These are phyloP conservation scores for Catharus minimus DNA, from an alignment of 2,113 vertebrate species.

Conservation along the genomic window DNA sequence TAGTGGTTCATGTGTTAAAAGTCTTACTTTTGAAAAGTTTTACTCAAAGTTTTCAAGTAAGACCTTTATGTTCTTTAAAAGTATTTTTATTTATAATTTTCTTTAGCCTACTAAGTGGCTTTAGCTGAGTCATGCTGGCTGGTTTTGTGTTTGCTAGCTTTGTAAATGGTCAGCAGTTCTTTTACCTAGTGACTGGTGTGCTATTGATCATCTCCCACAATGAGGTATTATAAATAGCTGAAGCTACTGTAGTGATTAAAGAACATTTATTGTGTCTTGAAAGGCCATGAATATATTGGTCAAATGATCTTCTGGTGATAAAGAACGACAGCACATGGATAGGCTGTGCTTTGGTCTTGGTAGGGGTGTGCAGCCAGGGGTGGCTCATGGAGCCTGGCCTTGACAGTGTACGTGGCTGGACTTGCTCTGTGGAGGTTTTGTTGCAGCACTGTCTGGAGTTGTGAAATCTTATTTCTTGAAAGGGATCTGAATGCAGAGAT, in stretches of 20 bases:
- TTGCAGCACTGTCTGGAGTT: background rate
- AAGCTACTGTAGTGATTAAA: background rate
- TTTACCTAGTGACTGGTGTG: background rate
- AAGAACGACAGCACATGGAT: rapidly evolving
- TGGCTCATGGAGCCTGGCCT: rapidly evolving
- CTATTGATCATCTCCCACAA: background rate
- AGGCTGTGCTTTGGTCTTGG: background rate
- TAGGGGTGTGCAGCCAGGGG: rapidly evolving
- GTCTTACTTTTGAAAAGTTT: background rate
- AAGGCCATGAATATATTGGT: background rate
- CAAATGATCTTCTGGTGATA: background rate
- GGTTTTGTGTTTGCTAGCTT: background rate
- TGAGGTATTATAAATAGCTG: background rate
- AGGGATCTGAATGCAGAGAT: background rate
- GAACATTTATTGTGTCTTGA: background rate
- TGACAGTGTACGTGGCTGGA: rapidly evolving
- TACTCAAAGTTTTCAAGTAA: background rate
- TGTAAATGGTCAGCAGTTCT: background rate
- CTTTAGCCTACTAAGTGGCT: background rate
- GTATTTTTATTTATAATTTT: background rate
- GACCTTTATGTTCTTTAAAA: background rate
- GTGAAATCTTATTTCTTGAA: background rate
- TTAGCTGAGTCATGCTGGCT: background rate
- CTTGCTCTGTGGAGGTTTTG: background rate
- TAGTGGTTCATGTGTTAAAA: background rate